Percentiles rank a stretch among this genome's conserved stretches.
These are phyloP conservation scores for Daktulosphaira vitifoliae DNA, from an alignment of 1,140 invertebrate genomes.

Conservation along the genomic window DNA sequence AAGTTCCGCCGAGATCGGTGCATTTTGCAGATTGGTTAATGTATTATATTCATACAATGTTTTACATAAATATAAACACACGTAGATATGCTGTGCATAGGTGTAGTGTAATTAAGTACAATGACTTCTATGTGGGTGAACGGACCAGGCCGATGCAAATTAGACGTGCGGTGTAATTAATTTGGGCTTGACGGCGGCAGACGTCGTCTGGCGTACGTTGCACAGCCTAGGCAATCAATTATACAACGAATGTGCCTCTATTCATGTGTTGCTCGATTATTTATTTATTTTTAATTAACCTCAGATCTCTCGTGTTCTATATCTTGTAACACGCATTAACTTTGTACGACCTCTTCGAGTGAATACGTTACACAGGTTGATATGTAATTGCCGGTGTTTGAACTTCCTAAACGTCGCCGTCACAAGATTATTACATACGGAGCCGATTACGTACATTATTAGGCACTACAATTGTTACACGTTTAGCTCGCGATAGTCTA, in stretches of 20 bases:
- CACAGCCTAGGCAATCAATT: background rate
- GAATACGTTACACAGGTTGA: too few relatives aligned
- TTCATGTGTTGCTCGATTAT: background rate
- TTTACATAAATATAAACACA: background rate
- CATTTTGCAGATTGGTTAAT: slow-evolving; percentile 2
- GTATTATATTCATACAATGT: slow-evolving; percentile 6
- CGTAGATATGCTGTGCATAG: background rate
- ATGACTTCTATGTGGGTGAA: slow-evolving; percentile 19
- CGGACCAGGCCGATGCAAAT: slow-evolving; percentile 11
- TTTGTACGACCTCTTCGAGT: too few relatives aligned
- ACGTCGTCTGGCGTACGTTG: background rate
- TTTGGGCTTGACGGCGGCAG: background rate
- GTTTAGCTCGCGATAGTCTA: too few relatives aligned
- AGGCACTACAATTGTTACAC: too few relatives aligned
- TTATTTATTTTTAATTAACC: slow-evolving; percentile 14
- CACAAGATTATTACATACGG: too few relatives aligned
- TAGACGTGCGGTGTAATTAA: slow-evolving; percentile 3
- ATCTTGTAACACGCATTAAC: too few relatives aligned
- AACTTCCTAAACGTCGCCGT: too few relatives aligned
- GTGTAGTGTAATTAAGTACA: background rate
- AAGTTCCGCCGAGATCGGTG: background rate
- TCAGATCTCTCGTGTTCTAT: too few relatives aligned
- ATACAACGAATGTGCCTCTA: background rate
- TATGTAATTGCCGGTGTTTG: too few relatives aligned
- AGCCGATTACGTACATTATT: too few relatives aligned